Evolutionary conservation across 23 tunicate genomes (phyloP), one percentile per base, ranked within the genome.

Genomic region (Ciona savignyi): DNA sequence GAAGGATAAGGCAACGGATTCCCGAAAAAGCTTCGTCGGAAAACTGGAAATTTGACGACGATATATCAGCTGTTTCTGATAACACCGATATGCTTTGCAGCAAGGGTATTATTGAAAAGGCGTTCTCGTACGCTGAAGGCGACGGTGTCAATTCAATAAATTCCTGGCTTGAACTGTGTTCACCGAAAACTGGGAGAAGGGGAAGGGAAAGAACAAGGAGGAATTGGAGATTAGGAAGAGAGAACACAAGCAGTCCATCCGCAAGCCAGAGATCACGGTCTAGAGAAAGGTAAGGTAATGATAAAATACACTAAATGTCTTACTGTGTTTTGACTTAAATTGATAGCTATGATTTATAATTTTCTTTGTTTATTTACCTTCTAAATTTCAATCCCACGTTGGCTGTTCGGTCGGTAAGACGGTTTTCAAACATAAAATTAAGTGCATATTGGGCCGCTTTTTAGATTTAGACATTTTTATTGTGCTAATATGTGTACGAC

Each of bases 11-110:
- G 15, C 11, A 9, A 42, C n/a, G n/a, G n/a, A n/a, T n/a, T n/a
- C 11, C 15, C 56, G 56, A 42, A 63, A 56, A 64, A 29, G 42
- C 77, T 26, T n/a, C 68, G 9, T 66, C 70, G 26, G 74, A 76
- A 30, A 74, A 62, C 27, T 60, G 73, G 6, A 72, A 68, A 26
- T 74, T 51, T 31, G 78, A 78, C 1, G 83, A 51, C 30, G 83
- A 51, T 22, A 66, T 24, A 4, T 33, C 67, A n/a, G 32, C 33
- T 2, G 77, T 68, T 20, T 32, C 93, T 15, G 85, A 79, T 60
- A 67, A 82, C 79, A 74, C 78, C 25, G 96, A 88, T 24, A 84
- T 81, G 4, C 48, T 88, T 24, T 88, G 96, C 30, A 88, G 86
- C 74, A 42, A 74, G 21, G 70, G 63, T 42, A 80, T 87, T 9